Conservation (phyloP, 2,888 invertebrate species). For the Darwinula stevensoni region DNA sequence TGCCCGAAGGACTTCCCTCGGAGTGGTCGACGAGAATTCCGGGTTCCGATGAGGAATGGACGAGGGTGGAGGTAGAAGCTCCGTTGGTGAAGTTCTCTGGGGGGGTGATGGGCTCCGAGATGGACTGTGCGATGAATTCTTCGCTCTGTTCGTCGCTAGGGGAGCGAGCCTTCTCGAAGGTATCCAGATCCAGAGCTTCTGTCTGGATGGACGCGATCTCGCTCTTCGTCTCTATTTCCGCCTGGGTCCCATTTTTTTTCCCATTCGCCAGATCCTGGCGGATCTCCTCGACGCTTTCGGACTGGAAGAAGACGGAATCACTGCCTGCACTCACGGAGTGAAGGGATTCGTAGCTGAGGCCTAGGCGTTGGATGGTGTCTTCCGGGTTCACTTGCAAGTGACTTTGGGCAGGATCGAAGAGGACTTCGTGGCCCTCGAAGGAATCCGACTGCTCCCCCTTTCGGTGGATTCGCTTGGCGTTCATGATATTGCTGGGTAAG, state of each 20-base stretch:
- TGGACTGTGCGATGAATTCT: not conserved
- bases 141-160: not conserved
- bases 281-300: too few species aligned
- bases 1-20: not conserved
- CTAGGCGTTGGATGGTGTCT: too few species aligned
- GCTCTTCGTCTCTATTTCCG: too few species aligned
- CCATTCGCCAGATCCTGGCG: too few species aligned
- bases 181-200: not conserved
- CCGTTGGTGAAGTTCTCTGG: not conserved
- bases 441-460: too few species aligned
- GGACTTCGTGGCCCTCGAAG: slow-evolving; percentile 1
- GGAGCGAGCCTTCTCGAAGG: not conserved
- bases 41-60: too few species aligned
- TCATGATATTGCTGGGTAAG: too few species aligned
- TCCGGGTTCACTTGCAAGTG: not conserved
- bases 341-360: slow-evolving; percentile 59
- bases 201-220: not conserved
- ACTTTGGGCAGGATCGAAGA: not conserved
- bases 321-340: slow-evolving; percentile 70
- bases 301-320: too few species aligned
- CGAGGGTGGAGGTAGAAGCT: too few species aligned
- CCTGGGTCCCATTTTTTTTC: not conserved
- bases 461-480: too few species aligned
- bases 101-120: not conserved
- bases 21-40: not conserved